Conservation (phyloP, 1,140 invertebrate genomes). For the Drosophila ercepeae region DNA sequence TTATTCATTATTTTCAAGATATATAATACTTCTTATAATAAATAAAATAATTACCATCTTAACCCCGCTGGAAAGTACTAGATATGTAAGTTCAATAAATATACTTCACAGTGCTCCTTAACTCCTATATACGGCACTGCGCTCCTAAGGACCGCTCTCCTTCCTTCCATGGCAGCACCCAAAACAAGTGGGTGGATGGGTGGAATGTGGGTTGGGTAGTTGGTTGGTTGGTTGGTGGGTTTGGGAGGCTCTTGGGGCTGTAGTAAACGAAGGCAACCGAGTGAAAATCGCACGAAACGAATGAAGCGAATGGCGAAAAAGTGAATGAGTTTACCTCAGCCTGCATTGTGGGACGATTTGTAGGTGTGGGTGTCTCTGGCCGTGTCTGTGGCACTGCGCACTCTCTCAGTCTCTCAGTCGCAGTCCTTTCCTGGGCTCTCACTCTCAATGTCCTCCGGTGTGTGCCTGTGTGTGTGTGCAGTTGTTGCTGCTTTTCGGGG, state of each 20-base stretch:
- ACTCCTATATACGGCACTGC: conserved; percentile 27
- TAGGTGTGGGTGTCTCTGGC: conserved; percentile 19
- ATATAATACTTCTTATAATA: no score
- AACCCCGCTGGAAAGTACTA: background rate
- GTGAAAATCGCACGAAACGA: conserved; percentile 41
- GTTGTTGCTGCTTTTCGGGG: conserved; percentile 54
- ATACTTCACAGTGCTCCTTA: background rate
- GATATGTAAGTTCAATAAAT: background rate
- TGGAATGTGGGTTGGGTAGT: background rate
- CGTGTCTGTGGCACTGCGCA: conserved; percentile 61
- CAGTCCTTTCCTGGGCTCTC: conserved; percentile 27
- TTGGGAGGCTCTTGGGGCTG: conserved; percentile 1
- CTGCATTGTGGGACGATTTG: conserved; percentile 40
- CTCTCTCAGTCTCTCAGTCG: conserved; percentile 57
- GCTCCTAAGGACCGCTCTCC: conserved; percentile 2
- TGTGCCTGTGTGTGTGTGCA: conserved; percentile 20
- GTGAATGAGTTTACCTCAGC: conserved; percentile 64
- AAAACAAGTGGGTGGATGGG: conserved; percentile 1
- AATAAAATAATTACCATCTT: no score
- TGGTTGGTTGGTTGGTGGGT: no score
- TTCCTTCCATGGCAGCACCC: background rate
- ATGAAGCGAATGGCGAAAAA: conserved; percentile 65
- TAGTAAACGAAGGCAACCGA: conserved; percentile 74
- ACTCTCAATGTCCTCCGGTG: conserved; percentile 27
- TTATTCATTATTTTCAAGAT: no score